Percentiles rank a stretch among this genome's conserved stretches.
Conservation (phyloP, 1,140 invertebrate species). For the Campodea augens region DNA sequence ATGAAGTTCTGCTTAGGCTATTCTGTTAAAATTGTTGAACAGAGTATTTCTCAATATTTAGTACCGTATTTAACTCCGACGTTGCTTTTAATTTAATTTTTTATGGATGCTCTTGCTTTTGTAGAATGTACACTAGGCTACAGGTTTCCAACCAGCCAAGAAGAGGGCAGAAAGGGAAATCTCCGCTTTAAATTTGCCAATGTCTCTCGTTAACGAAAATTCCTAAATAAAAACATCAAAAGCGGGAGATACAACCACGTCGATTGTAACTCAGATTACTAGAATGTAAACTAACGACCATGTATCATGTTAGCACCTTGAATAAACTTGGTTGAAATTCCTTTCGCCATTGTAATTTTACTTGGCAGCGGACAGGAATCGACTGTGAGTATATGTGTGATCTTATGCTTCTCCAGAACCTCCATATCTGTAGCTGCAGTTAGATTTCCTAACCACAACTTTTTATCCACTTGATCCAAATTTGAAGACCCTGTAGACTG, state of each 20-base stretch:
- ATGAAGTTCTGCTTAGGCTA: no score
- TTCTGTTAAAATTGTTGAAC: no score
- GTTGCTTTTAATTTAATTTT: no score
- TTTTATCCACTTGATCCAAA: slow-evolving; percentile 43
- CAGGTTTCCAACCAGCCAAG: no score
- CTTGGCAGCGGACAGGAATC: slow-evolving; percentile 61
- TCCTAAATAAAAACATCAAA: background rate
- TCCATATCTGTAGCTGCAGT: slow-evolving; percentile 52
- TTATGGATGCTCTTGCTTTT: no score
- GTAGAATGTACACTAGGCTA: no score
- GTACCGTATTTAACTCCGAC: no score
- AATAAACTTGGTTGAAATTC: slow-evolving; percentile 49
- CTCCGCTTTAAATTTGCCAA: background rate
- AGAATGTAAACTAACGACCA: background rate
- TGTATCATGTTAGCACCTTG: slow-evolving; percentile 32
- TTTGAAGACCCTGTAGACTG: slow-evolving; percentile 43
- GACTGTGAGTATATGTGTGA: slow-evolving; percentile 57
- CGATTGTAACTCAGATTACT: background rate
- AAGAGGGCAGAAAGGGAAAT: background rate
- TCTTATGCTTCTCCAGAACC: slow-evolving; percentile 39
- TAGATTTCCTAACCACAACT: slow-evolving; percentile 51
- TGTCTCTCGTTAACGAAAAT: background rate
- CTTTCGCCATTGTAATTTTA: slow-evolving; percentile 40
- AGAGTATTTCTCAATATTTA: no score
- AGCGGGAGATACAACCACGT: background rate